These are phyloP conservation scores for Plebejus argus DNA, from an alignment of 2,888 invertebrate species.

Conservation along the genomic window DNA sequence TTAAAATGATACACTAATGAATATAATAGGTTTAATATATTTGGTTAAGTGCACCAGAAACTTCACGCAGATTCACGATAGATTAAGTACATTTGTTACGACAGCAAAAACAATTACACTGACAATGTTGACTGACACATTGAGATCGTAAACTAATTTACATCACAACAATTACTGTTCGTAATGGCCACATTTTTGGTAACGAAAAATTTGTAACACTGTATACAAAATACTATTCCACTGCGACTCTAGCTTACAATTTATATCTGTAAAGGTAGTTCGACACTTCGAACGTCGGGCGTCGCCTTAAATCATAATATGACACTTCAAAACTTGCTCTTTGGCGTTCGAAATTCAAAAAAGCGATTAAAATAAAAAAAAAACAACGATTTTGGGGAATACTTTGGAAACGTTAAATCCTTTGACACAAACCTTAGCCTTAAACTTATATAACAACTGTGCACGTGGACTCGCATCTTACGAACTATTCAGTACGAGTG, in stretches of 20 bases:
- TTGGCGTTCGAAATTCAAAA: slow-evolving; percentile 61
- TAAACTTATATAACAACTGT: slow-evolving; percentile 79
- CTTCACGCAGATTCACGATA: slow-evolving; percentile 30
- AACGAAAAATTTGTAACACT: slow-evolving; percentile 67
- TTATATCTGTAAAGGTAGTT: slow-evolving; percentile 47
- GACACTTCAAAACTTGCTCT: slow-evolving; percentile 56
- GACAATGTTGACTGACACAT: slow-evolving; percentile 72
- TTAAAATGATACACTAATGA: slow-evolving; percentile 18
- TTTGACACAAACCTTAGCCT: slow-evolving; percentile 80
- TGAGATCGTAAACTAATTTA: slow-evolving; percentile 77
- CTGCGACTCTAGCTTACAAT: slow-evolving; percentile 45
- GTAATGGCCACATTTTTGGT: slow-evolving; percentile 67
- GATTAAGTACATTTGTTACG: slow-evolving; percentile 29
- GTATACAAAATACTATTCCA: slow-evolving; percentile 53
- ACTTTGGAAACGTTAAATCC: slow-evolving; percentile 81
- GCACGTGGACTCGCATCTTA: slow-evolving; percentile 70
- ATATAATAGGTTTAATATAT: slow-evolving; percentile 15
- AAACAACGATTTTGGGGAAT: slow-evolving; percentile 76
- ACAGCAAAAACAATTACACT: slow-evolving; percentile 65
- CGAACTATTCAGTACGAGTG: slow-evolving; percentile 67
- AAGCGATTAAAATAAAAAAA: slow-evolving; percentile 70
- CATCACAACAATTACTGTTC: slow-evolving; percentile 61
- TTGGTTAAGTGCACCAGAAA: slow-evolving; percentile 33
- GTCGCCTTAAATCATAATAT: slow-evolving; percentile 43
- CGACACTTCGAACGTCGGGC: slow-evolving; percentile 49